Evolutionary conservation across 2,888 invertebrate genomes (phyloP), one percentile per base, ranked within the genome.

Genomic region (Scaptomyza parva): DNA sequence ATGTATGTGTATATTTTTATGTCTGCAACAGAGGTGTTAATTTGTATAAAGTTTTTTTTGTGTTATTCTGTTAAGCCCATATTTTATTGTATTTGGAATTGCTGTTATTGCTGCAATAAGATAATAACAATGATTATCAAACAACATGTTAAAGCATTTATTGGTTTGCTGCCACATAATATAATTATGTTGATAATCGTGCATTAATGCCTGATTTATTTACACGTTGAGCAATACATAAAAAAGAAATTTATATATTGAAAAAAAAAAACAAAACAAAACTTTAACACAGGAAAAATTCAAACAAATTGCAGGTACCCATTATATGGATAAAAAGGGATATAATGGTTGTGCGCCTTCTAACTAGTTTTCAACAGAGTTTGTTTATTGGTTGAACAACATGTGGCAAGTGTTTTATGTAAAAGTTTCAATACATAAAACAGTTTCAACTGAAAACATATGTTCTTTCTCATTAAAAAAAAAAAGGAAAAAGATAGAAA

Each of bases 161-260:
- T 63, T 67, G 44, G 28, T 37, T 55, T 52, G 40, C 17, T 26
- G 40, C 22, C 40, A 51, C 52, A 65, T 62, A 64, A 83, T 86
- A 77, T 58, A 77, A 86, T 77, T 86, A 70, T 82, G 78, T 72
- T 86, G 69, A 75, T 83, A 86, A 72, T 60, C 33, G 44, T 67
- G 63, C 77, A 67, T 64, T 77, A 83, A 72, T 72, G 79, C 57
- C 60, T 51, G 58, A 72, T 79, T 83, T 79, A 69, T 79, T 75
- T 70, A 63, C 76, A 37, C 12, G 39, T 30, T 48, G 22, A 60
- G 24, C 22, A 35, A 48, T 35, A 12, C 45, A 39, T 17, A 22
- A 35, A 20, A 64, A 69, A 41, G 1, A 33, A n/a, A 14, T 35
- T 30, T 43, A 20, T 20, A 12, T 20, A 7, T 9, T 35, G 2